Evolutionary conservation across 2,113 vertebrate species (phyloP).

Genomic region (Asarcornis scutulata): DNA sequence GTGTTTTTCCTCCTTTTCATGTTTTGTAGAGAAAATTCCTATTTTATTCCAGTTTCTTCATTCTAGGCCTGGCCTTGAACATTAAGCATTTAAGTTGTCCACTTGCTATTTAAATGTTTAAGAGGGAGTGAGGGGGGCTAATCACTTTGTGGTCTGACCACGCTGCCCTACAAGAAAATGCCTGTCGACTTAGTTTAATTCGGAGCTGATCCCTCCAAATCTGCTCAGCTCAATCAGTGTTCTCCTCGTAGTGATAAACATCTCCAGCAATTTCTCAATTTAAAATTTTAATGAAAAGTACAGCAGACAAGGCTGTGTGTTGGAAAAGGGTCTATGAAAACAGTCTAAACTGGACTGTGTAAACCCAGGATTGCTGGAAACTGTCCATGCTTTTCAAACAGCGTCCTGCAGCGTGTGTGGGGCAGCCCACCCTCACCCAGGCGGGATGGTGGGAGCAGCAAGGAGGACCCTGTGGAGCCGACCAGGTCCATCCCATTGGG

Average conservation of each 20-base stretch:
- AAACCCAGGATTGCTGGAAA: background rate
- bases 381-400: background rate
- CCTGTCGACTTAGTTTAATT: background rate
- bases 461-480: too few species aligned
- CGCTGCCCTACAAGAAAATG: too few species aligned
- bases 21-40: background rate
- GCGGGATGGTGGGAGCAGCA: too few species aligned
- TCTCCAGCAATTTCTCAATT: background rate
- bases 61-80: background rate
- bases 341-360: rapidly evolving
- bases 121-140: background rate
- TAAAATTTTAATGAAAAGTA: background rate
- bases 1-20: background rate
- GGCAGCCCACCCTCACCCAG: too few species aligned
- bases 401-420: too few species aligned
- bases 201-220: background rate
- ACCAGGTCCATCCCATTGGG: too few species aligned
- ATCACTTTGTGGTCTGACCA: rapidly evolving
- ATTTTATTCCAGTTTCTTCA: background rate
- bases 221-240: rapidly evolving
- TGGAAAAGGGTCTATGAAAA: background rate
- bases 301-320: background rate
- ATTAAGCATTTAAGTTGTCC: background rate
- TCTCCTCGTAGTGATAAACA: background rate
- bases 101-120: background rate